Base-by-base conservation (phyloP, 2,888 invertebrate genomes). In the Hyposoter dolosus region DNA sequence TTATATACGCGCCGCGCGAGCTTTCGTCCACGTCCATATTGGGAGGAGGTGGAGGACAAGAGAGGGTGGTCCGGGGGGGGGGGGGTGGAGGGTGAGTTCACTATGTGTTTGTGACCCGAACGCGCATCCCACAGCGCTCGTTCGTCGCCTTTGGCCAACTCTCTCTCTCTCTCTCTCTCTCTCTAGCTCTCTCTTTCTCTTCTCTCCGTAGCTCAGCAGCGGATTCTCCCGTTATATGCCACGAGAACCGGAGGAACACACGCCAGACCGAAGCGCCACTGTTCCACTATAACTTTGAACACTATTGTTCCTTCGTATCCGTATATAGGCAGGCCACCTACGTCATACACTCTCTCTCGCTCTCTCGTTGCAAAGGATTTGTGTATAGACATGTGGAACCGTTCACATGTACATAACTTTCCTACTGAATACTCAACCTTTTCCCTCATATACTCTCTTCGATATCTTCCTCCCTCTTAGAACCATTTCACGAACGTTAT, bases 401-500 rank as follows among this genome's bases (percentile, higher is more conserved):
- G 32, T 60, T 32, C 75, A 60, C 53, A 53, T 43, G 69, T 66
- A 63, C 28, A 28, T 47, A 56, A 32, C 69, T 82, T 76, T 56
- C 12, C 75, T 19, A 15, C 47, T 23, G 68, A 75, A 82, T 69
- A 68, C 75, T 6, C 45, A 75, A 43, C 19, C 40, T 43, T 65
- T 32, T 45, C 19, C 43, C 53, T 15, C 69, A 28, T 56, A 56
- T 60, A 23, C 60, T 23, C 60, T 23, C 60, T 60, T 60, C n/a
- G 28, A 60, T 4, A 60, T 60, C 60, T 28, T 28, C 23, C 23
- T 60, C 63, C 50, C 78, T 60, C 65, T 71, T 75, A 75, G 71
- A 65, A 53, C n/a, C n/a, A 80, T 86, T 83, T 66, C 71, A 72
- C 72, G 50, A 81, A 74, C 83, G 79, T 83, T 80, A 83, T 83